These are phyloP conservation scores for Lasioglossum figueresi DNA, from an alignment of 2,888 invertebrate species.

Conservation along the genomic window DNA sequence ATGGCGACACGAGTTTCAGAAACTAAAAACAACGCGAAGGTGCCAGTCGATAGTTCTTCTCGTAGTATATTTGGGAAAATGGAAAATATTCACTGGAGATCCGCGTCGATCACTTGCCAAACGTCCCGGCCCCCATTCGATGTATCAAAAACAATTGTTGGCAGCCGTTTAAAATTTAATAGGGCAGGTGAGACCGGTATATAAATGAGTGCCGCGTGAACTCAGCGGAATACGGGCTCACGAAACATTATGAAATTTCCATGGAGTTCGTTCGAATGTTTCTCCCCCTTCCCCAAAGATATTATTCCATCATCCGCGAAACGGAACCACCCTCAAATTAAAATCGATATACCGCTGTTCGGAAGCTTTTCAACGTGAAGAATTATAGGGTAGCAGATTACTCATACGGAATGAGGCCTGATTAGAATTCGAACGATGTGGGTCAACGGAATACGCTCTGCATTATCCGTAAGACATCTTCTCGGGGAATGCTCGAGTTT, in stretches of 20 bases:
- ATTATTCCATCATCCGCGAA: constrained; percentile 17
- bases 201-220: constrained; percentile 3
- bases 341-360: constrained; percentile 42
- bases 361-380: constrained; percentile 36
- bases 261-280: background rate
- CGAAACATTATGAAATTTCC: background rate
- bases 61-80: background rate
- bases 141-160: background rate
- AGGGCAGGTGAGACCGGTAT: background rate
- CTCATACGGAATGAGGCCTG: constrained; percentile 70
- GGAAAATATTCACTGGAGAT: background rate
- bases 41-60: background rate
- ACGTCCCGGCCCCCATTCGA: background rate
- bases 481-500: background rate
- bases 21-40: background rate
- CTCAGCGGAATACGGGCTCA: background rate
- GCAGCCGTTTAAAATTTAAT: background rate
- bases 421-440: constrained; percentile 74
- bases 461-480: constrained; percentile 50
- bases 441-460: constrained; percentile 67
- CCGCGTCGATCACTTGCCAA: background rate
- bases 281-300: background rate
- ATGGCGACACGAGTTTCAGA: background rate
- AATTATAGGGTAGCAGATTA: constrained; percentile 54
- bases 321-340: constrained; percentile 39